phyloP scores from a whole-genome alignment of 2,888 invertebrate species.

The Cyclophora punctaria region DNA sequence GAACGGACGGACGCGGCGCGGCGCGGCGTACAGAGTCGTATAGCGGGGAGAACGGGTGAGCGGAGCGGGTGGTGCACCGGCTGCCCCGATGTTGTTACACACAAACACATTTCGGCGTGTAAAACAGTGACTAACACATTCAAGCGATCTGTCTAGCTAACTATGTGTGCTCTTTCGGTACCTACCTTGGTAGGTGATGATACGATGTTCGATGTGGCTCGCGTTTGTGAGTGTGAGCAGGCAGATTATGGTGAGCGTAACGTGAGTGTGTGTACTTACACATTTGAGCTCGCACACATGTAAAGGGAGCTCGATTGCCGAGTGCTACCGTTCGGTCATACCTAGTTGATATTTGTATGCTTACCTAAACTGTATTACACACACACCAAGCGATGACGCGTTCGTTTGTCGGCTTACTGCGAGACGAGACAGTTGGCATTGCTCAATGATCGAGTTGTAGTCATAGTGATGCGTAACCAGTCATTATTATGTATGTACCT shows the following conservation, averaged over 20 bases:
- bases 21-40: constrained; percentile 69
- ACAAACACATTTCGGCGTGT: constrained; percentile 38
- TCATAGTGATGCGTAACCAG: constrained; percentile 56
- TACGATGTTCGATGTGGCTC: constrained; percentile 29
- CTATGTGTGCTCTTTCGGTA: constrained; percentile 59
- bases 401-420: constrained; percentile 66
- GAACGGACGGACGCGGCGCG: constrained; percentile 56
- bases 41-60: constrained; percentile 65
- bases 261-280: constrained; percentile 32
- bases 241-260: constrained; percentile 43
- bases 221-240: constrained; percentile 43
- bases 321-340: constrained; percentile 45
- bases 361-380: constrained; percentile 58
- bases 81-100: constrained; percentile 71
- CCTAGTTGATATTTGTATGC: constrained; percentile 54
- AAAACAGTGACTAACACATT: constrained; percentile 47
- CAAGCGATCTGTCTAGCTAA: constrained; percentile 60
- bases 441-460: constrained; percentile 73
- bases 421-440: constrained; percentile 73
- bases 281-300: constrained; percentile 53
- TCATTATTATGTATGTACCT: constrained; percentile 26
- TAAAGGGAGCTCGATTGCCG: constrained; percentile 54
- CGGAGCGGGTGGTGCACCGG: constrained; percentile 66
- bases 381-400: constrained; percentile 62
- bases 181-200: constrained; percentile 35